Evolutionary conservation across 2,888 invertebrate genomes (phyloP).

Genomic region (Trisateles emortualis): DNA sequence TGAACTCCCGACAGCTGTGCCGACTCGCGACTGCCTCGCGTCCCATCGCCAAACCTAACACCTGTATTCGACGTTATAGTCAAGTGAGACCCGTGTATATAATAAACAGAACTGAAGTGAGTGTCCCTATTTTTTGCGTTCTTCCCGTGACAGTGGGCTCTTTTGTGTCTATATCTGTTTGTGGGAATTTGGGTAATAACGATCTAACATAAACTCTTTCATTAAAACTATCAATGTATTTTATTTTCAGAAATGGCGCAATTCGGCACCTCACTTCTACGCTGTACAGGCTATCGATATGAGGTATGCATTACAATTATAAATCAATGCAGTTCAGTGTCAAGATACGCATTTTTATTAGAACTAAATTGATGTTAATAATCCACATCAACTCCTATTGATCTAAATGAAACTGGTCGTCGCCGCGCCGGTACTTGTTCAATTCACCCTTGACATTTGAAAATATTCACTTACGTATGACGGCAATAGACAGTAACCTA

Average conservation of each 20-base stretch:
- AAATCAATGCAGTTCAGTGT: conserved; percentile 52
- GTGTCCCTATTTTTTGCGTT: conserved; percentile 62
- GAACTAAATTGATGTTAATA: conserved; percentile 75
- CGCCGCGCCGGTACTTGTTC: conserved; percentile 63
- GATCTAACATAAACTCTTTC: not conserved
- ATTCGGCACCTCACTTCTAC: conserved; percentile 81
- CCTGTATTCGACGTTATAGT: conserved; percentile 72
- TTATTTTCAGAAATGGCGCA: conserved; percentile 83
- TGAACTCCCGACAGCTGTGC: conserved; percentile 77
- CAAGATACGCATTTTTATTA: conserved; percentile 51
- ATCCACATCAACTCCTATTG: conserved; percentile 76
- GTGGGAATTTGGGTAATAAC: not conserved
- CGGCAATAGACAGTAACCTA: not conserved
- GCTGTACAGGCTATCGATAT: conserved; percentile 78
- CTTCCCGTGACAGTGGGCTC: conserved; percentile 26
- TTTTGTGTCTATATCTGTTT: conserved; percentile 20
- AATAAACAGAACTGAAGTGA: conserved; percentile 75
- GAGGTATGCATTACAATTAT: conserved; percentile 66
- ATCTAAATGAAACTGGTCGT: conserved; percentile 71
- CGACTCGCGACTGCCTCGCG: conserved; percentile 59
- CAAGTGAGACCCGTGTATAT: conserved; percentile 83
- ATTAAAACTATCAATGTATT: conserved; percentile 9
- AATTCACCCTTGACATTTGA: conserved; percentile 73
- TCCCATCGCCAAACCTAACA: conserved; percentile 55
- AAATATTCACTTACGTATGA: conserved; percentile 22